phyloP scores from a whole-genome alignment of 2,888 invertebrate species.

The Athrips mouffetella region DNA sequence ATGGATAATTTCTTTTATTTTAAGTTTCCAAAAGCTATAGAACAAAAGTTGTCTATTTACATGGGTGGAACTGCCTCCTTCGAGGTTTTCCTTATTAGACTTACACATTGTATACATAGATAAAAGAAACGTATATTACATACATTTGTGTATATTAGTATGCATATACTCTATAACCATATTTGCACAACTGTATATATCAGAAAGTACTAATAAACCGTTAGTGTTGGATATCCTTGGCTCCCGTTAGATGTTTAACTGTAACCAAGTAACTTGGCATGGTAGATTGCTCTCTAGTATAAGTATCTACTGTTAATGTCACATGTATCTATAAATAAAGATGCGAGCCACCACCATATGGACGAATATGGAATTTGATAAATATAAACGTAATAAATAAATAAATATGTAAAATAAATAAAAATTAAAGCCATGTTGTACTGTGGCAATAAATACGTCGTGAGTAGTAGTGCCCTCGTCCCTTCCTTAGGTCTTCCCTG shows the following conservation, averaged over 20 bases:
- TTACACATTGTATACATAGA: too few species aligned
- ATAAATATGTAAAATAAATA: conserved; percentile 27
- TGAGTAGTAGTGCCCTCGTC: conserved; percentile 42
- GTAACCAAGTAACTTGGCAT: conserved; percentile 50
- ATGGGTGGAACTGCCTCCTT: too few species aligned
- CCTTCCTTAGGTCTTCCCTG: conserved; percentile 48
- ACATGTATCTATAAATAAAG: conserved; percentile 34
- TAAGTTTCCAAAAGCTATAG: background rate
- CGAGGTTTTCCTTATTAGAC: too few species aligned
- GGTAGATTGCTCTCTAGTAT: conserved; percentile 53
- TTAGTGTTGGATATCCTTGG: conserved; percentile 57
- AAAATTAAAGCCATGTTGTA: conserved; percentile 27
- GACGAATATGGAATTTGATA: conserved; percentile 55
- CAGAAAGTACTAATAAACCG: conserved; percentile 33
- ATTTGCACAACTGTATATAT: conserved; percentile 55
- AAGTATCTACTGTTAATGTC: conserved; percentile 43
- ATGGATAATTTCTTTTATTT: background rate
- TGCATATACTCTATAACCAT: conserved; percentile 16
- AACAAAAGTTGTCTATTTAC: too few species aligned
- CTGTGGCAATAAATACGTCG: conserved; percentile 40
- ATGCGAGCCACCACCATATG: conserved; percentile 63
- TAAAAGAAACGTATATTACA: too few species aligned
- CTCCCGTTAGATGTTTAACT: conserved; percentile 56
- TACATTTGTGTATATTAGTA: too few species aligned
- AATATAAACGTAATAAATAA: conserved; percentile 31